These are phyloP conservation scores for Ariopsis seemanni DNA, from an alignment of 2,113 vertebrate species.

Conservation along the genomic window DNA sequence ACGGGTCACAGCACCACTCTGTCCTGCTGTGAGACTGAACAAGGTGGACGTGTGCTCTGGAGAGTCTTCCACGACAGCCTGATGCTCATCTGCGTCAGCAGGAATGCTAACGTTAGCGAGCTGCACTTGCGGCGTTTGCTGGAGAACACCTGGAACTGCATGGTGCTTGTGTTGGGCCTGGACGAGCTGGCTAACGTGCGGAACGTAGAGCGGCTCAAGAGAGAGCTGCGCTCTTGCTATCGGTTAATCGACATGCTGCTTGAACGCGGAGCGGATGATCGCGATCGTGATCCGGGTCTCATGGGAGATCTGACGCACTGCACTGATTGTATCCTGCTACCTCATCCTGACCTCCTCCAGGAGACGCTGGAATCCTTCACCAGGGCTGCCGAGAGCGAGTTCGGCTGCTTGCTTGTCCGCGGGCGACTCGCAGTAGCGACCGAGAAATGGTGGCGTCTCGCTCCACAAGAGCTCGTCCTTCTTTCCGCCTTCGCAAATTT, in stretches of 20 bases:
- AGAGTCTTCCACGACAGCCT: conserved; percentile 85
- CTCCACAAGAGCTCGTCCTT: conserved; percentile 80
- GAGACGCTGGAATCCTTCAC: conserved; percentile 78
- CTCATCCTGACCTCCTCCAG: conserved; percentile 72
- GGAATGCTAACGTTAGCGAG: conserved; percentile 67
- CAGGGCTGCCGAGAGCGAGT: conserved; percentile 76
- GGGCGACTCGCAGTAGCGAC: conserved; percentile 79
- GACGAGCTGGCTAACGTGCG: conserved; percentile 80
- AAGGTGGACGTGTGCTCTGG: conserved; percentile 81
- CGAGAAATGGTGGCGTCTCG: conserved; percentile 87
- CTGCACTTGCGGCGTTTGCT: conserved; percentile 77
- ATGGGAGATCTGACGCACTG: conserved; percentile 84
- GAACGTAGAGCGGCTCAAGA: conserved; percentile 88
- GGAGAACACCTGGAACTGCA: conserved; percentile 84
- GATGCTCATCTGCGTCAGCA: conserved; percentile 83
- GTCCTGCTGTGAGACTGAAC: conserved; percentile 75
- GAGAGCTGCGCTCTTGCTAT: conserved; percentile 83
- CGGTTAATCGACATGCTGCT: conserved; percentile 83
- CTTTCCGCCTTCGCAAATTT: conserved; percentile 76
- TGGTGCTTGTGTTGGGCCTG: conserved; percentile 87
- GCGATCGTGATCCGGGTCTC: conserved; percentile 61
- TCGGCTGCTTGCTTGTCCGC: conserved; percentile 77
- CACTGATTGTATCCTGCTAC: conserved; percentile 78
- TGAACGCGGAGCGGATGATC: conserved; percentile 56
- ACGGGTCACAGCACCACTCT: conserved; percentile 78